A percentile compares a stretch with the other conserved stretches of the same genome.
Evolutionary conservation across 2,888 invertebrate species (phyloP).

Genomic region (Tyria jacobaeae): DNA sequence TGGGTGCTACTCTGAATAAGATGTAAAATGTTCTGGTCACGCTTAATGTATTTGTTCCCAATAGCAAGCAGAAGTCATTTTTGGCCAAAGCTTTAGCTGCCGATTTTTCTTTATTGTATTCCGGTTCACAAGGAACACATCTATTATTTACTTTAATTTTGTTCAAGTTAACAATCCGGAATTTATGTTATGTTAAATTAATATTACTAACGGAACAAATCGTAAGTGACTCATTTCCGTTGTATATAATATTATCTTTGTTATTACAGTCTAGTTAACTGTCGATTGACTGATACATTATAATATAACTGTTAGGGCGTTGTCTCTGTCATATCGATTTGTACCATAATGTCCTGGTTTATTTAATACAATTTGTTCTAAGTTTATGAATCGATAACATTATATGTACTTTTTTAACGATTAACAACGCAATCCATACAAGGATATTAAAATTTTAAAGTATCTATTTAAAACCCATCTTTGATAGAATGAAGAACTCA

Average conservation of each 20-base stretch:
- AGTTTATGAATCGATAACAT: conserved; percentile 30
- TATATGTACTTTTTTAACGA: conserved; percentile 49
- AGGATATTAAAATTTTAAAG: conserved; percentile 55
- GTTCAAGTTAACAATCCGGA: conserved; percentile 33
- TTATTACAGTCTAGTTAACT: conserved; percentile 43
- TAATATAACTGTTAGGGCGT: conserved; percentile 42
- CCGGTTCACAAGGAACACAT: conserved; percentile 62
- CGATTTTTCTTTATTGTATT: conserved; percentile 57
- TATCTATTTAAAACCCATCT: conserved; percentile 62
- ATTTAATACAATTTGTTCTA: conserved; percentile 26
- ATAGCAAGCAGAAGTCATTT: conserved; percentile 62
- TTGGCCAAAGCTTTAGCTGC: conserved; percentile 65
- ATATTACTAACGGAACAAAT: conserved; percentile 54
- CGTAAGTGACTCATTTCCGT: conserved; percentile 63
- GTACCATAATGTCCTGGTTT: conserved; percentile 27
- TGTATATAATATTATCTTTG: conserved; percentile 44
- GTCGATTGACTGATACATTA: conserved; percentile 46
- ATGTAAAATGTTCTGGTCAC: conserved; percentile 67
- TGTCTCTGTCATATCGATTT: conserved; percentile 47
- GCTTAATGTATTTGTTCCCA: conserved; percentile 66
- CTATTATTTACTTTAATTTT: conserved; percentile 55
- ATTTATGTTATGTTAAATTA: conserved; percentile 42
- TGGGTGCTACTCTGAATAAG: conserved; percentile 51
- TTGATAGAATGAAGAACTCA: conserved; percentile 65
- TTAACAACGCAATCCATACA: conserved; percentile 59